These are phyloP conservation scores for Ascidia mentula DNA, from an alignment of 23 tunicate species.

Conservation along the genomic window DNA sequence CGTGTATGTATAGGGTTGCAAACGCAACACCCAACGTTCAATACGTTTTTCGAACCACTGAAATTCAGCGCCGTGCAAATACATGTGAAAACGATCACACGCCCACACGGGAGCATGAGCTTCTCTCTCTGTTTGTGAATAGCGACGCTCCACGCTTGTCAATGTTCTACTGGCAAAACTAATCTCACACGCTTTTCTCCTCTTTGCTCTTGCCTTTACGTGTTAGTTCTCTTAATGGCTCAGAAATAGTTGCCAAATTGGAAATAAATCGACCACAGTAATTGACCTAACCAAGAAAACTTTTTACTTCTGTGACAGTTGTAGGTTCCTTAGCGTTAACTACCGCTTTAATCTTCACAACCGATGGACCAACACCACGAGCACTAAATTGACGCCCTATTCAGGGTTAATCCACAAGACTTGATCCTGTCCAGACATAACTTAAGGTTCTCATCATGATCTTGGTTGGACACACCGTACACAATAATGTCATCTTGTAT, in stretches of 20 bases:
- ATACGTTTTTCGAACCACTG: too few species aligned
- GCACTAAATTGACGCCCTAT: slow-evolving; percentile 5
- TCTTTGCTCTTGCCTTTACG: slow-evolving; percentile 6
- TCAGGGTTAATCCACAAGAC: slow-evolving; percentile 20
- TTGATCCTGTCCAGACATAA: neutral
- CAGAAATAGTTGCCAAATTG: slow-evolving; percentile 15
- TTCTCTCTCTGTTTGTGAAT: slow-evolving; percentile 32
- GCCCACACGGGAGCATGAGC: slow-evolving; percentile 35
- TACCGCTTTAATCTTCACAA: slow-evolving; percentile 24
- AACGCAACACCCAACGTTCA: slow-evolving; percentile 28
- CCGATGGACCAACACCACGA: slow-evolving; percentile 11
- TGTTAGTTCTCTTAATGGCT: slow-evolving; percentile 28
- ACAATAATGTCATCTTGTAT: slow-evolving; percentile 34
- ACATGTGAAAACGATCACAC: slow-evolving; percentile 20
- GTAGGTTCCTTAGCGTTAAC: slow-evolving; percentile 14
- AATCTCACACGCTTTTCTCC: neutral
- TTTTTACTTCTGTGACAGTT: slow-evolving; percentile 29
- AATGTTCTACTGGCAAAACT: neutral
- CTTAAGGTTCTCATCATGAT: neutral
- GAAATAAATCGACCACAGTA: slow-evolving; percentile 36
- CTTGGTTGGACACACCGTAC: slow-evolving; percentile 4
- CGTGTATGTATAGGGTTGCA: slow-evolving; percentile 27
- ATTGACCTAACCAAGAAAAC: slow-evolving; percentile 36
- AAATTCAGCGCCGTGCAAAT: slow-evolving; percentile 17
- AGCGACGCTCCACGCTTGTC: slow-evolving; percentile 5